Base-by-base conservation (phyloP, 2,888 invertebrate genomes). In the Tryphoninae sp. region DNA sequence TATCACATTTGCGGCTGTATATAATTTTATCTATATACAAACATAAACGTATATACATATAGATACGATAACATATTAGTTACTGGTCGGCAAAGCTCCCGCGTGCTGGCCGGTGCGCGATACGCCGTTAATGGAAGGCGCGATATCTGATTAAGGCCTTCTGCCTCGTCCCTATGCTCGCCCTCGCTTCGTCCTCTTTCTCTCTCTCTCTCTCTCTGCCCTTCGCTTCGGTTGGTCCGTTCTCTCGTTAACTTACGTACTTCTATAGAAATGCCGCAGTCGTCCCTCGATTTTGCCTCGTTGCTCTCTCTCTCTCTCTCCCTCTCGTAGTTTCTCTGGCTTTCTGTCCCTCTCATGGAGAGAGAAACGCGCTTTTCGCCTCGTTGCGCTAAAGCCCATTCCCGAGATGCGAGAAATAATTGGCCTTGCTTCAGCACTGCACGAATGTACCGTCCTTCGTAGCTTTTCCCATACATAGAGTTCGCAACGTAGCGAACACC, bases 321-420 rank as follows among this genome's bases (percentile, higher is more conserved):
- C 53, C 40, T 33, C 40, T 69, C 19, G 19, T 19, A 19, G 0
- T 19, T 19, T 19, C 19, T 19, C 19, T 19, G 19, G 0, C 19
- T 19, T 19, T 19, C 49, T 33, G 42, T 51, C 61, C 49, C 85
- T 83, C 86, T 86, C 85, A 86, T 87, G 84, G 85, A 75, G 77
- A 33, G 33, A 75, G 59, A 64, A 71, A 58, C 45, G 71, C 58
- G 80, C 51, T 75, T 59, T 49, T 51, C 67, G 59, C 79, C 19
- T 62, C 65, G 53, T 22, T 40, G 49, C 80, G 77, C 83, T 78
- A 78, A 85, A 85, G 81, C 84, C 72, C 73, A 22, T 67, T 42
- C 62, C 62, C 59, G 76, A 83, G 73, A 84, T 82, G 85, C 84
- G 81, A 83, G 85, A 86, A 88, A 88, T 88, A 88, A 88, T 88